Conservation (phyloP, 2,888 invertebrate species). For the Zygogramma bicolorata region DNA sequence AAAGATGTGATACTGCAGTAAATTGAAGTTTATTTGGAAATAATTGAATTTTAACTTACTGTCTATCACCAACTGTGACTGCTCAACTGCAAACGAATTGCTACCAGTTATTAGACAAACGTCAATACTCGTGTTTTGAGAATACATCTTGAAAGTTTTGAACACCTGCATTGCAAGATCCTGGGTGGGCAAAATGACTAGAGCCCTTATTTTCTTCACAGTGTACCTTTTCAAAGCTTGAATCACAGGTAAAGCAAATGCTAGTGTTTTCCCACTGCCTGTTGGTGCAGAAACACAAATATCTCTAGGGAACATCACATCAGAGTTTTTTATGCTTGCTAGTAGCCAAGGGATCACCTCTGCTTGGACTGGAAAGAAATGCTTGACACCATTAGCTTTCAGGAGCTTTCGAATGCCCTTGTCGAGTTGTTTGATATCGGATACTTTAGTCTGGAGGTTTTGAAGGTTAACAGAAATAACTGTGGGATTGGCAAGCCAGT, state of each 20-base stretch:
- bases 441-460: constrained; percentile 69
- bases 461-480: constrained; percentile 81
- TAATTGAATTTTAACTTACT: constrained; percentile 61
- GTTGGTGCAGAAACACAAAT: constrained; percentile 97
- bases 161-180: constrained; percentile 92
- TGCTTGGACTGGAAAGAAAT: constrained; percentile 89
- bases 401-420: constrained; percentile 73
- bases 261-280: constrained; percentile 96
- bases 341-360: constrained; percentile 83
- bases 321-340: constrained; percentile 71
- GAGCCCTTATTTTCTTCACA: constrained; percentile 76
- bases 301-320: constrained; percentile 83
- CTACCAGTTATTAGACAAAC: constrained; percentile 80
- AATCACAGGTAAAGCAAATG: constrained; percentile 92
- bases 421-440: constrained; percentile 75
- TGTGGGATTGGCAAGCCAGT: constrained; percentile 88
- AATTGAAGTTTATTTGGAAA: not conserved
- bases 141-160: constrained; percentile 82
- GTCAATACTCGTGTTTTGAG: constrained; percentile 75
- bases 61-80: constrained; percentile 72
- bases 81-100: constrained; percentile 76
- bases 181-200: constrained; percentile 93
- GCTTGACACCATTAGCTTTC: constrained; percentile 76
- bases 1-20: not conserved
- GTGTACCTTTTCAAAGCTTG: constrained; percentile 70